Evolutionary conservation across 1,140 invertebrate genomes (phyloP).

Genomic region (Octopus bimaculoides): DNA sequence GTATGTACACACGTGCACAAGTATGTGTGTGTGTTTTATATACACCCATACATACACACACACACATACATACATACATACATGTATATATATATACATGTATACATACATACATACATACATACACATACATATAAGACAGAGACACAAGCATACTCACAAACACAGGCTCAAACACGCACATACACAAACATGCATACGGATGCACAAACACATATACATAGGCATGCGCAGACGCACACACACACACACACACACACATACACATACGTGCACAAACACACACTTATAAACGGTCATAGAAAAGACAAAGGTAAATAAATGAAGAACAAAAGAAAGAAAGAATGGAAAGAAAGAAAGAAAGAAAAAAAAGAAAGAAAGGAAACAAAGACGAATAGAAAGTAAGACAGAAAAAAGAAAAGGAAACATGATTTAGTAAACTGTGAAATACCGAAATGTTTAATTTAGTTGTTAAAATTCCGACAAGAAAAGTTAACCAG

Average conservation of each 20-base stretch:
- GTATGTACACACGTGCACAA: background rate
- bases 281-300: background rate
- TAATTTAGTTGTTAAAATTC: background rate
- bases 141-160: background rate
- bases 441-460: background rate
- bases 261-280: background rate
- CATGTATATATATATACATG: background rate
- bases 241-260: background rate
- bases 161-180: background rate
- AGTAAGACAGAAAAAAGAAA: background rate
- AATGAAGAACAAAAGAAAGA: background rate
- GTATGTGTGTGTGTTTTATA: background rate
- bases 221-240: background rate
- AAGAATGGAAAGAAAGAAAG: background rate
- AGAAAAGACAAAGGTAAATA: background rate
- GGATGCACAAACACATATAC: background rate
- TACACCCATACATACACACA: background rate
- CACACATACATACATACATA: background rate
- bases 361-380: background rate
- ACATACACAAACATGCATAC: background rate
- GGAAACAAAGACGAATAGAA: background rate
- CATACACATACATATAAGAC: background rate
- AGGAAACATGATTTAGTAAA: background rate
- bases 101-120: background rate
- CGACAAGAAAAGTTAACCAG: background rate